Conservation (phyloP, 2,888 invertebrate species). For the Limnephilus auricula region DNA sequence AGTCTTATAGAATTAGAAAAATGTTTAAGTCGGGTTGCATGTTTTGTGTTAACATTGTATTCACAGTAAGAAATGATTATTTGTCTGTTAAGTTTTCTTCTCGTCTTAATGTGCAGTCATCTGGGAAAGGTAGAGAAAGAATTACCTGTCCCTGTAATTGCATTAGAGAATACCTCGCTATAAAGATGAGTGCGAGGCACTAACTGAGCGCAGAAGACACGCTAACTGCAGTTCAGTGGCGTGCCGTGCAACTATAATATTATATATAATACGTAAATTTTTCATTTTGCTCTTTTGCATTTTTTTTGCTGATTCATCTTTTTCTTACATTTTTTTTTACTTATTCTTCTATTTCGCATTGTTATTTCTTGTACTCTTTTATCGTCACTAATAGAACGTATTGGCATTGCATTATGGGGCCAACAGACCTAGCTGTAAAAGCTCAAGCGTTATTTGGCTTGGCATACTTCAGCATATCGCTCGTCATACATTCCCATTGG, state of each 20-base stretch:
- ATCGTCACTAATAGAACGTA: too few species aligned
- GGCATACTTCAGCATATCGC: too few species aligned
- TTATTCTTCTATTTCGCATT: too few species aligned
- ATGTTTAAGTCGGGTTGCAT: neutral
- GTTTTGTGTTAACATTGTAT: neutral
- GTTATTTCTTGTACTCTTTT: too few species aligned
- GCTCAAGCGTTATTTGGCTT: too few species aligned
- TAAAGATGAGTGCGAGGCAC: slow-evolving; percentile 19
- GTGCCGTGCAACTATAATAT: neutral
- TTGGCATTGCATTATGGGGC: too few species aligned
- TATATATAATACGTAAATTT: too few species aligned
- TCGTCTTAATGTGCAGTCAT: slow-evolving; percentile 6
- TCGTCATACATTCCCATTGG: too few species aligned
- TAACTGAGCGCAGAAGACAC: neutral
- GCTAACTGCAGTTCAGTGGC: slow-evolving; percentile 8
- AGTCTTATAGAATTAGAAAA: neutral
- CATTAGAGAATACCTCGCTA: slow-evolving; percentile 17
- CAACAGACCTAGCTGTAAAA: too few species aligned
- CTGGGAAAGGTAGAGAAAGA: slow-evolving; percentile 11
- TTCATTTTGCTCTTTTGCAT: too few species aligned
- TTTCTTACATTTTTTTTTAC: too few species aligned
- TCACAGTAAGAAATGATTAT: neutral
- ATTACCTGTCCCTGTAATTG: slow-evolving; percentile 15
- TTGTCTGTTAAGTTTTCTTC: neutral
- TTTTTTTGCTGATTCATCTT: too few species aligned